Evolutionary conservation across 2,797 vertebrate genomes (phyloP), one percentile per base, ranked within the genome.

Genomic region (Pseudochirops cupreus): DNA sequence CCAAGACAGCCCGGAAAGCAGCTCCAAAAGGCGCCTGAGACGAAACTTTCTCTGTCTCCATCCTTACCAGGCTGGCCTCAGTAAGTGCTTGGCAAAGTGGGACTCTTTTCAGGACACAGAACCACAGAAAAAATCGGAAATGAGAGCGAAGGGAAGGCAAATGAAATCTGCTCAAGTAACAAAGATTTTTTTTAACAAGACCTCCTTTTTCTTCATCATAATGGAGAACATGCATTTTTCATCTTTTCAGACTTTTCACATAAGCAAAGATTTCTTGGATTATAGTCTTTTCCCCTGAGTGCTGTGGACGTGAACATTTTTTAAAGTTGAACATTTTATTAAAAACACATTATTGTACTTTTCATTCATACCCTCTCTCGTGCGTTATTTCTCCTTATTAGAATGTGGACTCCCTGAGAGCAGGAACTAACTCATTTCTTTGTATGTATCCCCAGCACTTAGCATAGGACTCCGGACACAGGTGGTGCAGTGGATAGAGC

Each of bases 11-110:
- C 26, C 39, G 52, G 33, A 94, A 67, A 57, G 92, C 57, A 96
- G 93, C 93, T 97, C 62, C 13, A 0, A 93, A 93, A 93, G 95
- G 95, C 95, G 94, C 97, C 96, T 93, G 93, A 96, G 96, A 95
- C 94, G 93, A 97, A 53, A 0, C 0, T 0, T 62, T 95, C 62
- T 94, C 74, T 95, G 95, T 97, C 96, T 96, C 93, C 96, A 97
- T 0, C 53, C 96, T 95, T 93, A 90, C 74, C 39, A 97, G 92
- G 89, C 93, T 52, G n/a, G 67, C 31, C 29, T 3, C 28, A 5
- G 29, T 14, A 21, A 54, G 13, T 16, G 33, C 57, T 55, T 82
- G 9, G 50, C 52, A 52, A 46, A 82, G 18, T 82, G 39, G 18
- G 26, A 7, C 50, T 26, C 5, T 21, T 87, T 58, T 21, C n/a